Conservation (phyloP, 2,797 vertebrate species). For the Setipinna tenuifilis region DNA sequence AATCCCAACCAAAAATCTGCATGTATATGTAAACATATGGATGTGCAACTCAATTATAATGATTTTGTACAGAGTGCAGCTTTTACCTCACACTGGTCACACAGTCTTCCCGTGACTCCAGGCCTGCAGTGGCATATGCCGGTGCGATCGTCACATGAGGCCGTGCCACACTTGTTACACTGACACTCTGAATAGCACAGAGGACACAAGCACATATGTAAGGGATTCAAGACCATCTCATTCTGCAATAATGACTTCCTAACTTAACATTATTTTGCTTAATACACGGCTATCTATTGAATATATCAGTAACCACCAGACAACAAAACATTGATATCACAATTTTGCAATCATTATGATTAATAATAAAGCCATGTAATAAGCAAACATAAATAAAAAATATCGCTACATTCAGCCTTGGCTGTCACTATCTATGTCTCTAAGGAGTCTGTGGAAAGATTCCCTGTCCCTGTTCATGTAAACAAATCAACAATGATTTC, state of each 20-base stretch:
- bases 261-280: too few relatives aligned
- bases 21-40: too few relatives aligned
- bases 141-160: conserved; percentile 78
- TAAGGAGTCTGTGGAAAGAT: background rate
- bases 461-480: background rate
- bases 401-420: background rate
- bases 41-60: too few relatives aligned
- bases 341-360: background rate
- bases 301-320: too few relatives aligned
- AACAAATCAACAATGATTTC: conserved; percentile 20
- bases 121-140: conserved; percentile 84
- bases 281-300: too few relatives aligned
- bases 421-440: background rate
- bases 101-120: conserved; percentile 75
- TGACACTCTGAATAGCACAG: conserved; percentile 68
- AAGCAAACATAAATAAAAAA: background rate
- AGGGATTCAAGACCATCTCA: too few relatives aligned
- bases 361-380: background rate
- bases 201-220: conserved; percentile 34
- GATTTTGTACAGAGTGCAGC: too few relatives aligned
- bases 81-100: conserved; percentile 80
- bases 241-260: too few relatives aligned
- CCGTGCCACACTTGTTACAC: conserved; percentile 80
- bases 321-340: background rate
- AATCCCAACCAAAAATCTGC: too few relatives aligned